These are phyloP conservation scores for Cerastoderma edule DNA, from an alignment of 2,888 invertebrate genomes.

Conservation along the genomic window DNA sequence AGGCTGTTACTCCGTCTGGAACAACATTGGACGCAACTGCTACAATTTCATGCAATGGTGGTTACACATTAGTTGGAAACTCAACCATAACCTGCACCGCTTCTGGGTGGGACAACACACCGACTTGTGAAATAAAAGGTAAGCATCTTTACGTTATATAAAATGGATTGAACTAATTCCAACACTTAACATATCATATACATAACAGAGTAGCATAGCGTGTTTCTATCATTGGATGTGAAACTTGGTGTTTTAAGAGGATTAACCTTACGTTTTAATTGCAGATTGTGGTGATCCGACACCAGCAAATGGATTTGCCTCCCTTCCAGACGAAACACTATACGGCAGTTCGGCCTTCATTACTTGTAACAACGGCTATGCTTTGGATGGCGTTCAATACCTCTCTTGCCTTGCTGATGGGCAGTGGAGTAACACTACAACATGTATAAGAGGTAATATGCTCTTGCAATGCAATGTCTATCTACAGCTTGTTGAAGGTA, in stretches of 20 bases:
- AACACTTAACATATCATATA: too few relatives aligned
- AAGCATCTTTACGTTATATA: too few relatives aligned
- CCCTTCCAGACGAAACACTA: neutral
- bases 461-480: too few relatives aligned
- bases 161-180: too few relatives aligned
- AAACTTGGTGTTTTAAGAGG: too few relatives aligned
- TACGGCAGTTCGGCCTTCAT: neutral
- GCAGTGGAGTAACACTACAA: conserved; percentile 6
- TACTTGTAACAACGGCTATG: conserved; percentile 12
- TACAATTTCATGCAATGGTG: conserved; percentile 14
- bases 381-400: neutral
- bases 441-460: conserved; percentile 7
- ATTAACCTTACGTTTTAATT: too few relatives aligned
- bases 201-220: too few relatives aligned
- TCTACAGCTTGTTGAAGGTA: too few relatives aligned
- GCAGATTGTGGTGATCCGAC: conserved; percentile 6
- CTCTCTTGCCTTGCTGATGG: conserved; percentile 3
- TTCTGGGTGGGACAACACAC: neutral
- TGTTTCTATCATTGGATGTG: too few relatives aligned
- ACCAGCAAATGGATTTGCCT: neutral
- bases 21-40: conserved; percentile 17
- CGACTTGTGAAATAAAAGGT: conserved; percentile 20
- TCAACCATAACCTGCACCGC: conserved; percentile 4
- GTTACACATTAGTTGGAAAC: conserved; percentile 10
- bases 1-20: neutral